These are phyloP conservation scores for Regulus satrapa DNA, from an alignment of 2,113 vertebrate species.

Conservation along the genomic window DNA sequence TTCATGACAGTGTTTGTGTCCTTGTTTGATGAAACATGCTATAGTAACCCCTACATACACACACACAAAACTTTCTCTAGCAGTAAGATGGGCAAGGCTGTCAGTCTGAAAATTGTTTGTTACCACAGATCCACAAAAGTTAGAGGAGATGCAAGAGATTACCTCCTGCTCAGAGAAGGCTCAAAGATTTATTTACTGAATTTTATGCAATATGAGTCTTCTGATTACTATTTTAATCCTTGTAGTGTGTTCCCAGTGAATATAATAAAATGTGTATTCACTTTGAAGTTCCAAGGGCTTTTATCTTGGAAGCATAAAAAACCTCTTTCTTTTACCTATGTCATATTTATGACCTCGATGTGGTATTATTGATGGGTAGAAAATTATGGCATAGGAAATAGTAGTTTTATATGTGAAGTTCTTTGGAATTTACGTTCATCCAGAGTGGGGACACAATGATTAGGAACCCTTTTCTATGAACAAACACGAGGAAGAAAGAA, in stretches of 20 bases:
- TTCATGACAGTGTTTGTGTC: background rate
- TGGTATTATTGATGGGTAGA: background rate
- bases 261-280: background rate
- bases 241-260: background rate
- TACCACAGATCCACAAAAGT: too few species aligned
- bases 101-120: background rate
- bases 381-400: background rate
- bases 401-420: slow-evolving; percentile 54
- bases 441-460: slow-evolving; percentile 39
- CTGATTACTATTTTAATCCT: background rate
- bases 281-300: background rate
- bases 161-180: background rate
- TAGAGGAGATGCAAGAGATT: background rate
- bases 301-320: background rate
- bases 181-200: background rate
- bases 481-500: background rate
- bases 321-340: background rate
- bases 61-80: background rate
- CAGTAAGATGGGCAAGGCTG: background rate
- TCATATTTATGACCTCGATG: background rate
- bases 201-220: background rate
- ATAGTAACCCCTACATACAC: background rate
- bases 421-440: slow-evolving; percentile 75
- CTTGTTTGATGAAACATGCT: background rate
- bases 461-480: background rate